Base-by-base conservation (phyloP, 2,797 vertebrate species). In the Prunella strophiata region DNA sequence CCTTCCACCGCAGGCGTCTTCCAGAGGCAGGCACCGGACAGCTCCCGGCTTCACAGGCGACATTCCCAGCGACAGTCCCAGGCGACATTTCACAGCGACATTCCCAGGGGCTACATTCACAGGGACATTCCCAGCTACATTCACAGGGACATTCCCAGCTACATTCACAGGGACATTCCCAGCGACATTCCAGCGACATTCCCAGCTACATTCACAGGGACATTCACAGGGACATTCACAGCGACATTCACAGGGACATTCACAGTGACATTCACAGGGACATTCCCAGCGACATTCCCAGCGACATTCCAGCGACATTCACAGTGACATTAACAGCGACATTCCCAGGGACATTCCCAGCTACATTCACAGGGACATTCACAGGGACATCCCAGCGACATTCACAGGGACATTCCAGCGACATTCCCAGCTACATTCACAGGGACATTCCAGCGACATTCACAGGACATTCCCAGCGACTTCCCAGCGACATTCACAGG, bases 251-350 rank as follows among this genome's bases (percentile, higher is more conserved):
- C 1, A 0, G 65, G 6, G 21, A 42, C 3, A 5, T n/a, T n/a
- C n/a, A n/a, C 36, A 23, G 36, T 1, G 3, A 48, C 3, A 7
- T 42, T 42, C 89, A 63, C 47, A 16, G 29, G 1, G 2, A 25
- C 23, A 36, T 81, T 75, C 59, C 57, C 1, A 0, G 68, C 5
- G 26, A 40, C 2, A 6, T 43, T 50, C 89, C 42, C 1, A 0
- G 65, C 6, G 21, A 42, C 3, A 5, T 38, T 45, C 61, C 36
- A 23, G 36, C 1, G 3, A 48, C 3, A 7, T 42, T 42, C 89
- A 63, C 47, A 16, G 29, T 1, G 2, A 25, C 23, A 36, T 81
- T 75, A 55, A 57, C 1, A 0, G 68, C 5, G 26, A 40, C 2
- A 6, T 43, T 50, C 89, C 42, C 54, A 25, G 36, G n/a, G 34